Conservation (phyloP, 2,797 vertebrate species). For the Cichlasoma orientale region DNA sequence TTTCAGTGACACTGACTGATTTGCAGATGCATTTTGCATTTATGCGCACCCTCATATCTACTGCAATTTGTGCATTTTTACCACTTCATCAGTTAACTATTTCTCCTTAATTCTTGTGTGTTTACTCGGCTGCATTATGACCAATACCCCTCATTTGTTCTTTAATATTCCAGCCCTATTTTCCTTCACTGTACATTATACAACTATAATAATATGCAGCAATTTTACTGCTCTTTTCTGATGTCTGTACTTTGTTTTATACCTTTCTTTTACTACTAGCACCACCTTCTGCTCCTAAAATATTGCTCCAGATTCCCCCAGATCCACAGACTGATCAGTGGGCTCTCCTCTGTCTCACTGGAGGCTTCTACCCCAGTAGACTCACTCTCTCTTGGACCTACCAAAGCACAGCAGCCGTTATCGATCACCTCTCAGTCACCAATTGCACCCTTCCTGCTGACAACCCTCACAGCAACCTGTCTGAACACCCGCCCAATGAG, state of each 20-base stretch:
- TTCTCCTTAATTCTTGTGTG: not conserved
- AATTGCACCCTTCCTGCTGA: conserved; percentile 52
- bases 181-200: not conserved
- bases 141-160: not conserved
- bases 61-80: not conserved
- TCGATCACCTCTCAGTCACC: conserved; percentile 47
- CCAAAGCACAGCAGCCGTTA: conserved; percentile 24
- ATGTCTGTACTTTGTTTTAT: not conserved
- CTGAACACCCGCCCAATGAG: not conserved
- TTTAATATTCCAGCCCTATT: not conserved
- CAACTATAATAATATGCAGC: not conserved
- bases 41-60: no score
- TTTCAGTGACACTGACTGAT: not conserved
- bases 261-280: conserved; percentile 27
- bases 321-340: conserved; percentile 16
- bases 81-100: not conserved
- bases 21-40: no score
- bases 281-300: conserved; percentile 50
- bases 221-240: not conserved
- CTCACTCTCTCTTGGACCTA: conserved; percentile 66
- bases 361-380: conserved; percentile 61
- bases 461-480: conserved; percentile 12
- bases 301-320: conserved; percentile 52
- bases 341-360: conserved; percentile 62
- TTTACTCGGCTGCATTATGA: not conserved